Percentiles rank a stretch among this genome's conserved stretches.
phyloP scores from a whole-genome alignment of 1,140 invertebrate species.

The Drosophila sechellia region DNA sequence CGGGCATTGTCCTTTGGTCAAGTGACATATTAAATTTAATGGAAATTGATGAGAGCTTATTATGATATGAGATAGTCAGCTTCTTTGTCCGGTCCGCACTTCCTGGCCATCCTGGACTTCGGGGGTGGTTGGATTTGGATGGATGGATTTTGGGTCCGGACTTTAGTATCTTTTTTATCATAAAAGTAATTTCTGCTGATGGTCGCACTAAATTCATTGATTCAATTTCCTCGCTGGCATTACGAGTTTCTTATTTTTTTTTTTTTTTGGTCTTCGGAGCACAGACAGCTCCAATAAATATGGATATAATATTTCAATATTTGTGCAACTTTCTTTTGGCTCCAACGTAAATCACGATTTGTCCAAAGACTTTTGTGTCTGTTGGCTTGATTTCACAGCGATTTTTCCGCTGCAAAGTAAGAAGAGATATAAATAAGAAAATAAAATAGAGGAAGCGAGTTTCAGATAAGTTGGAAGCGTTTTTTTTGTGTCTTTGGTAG shows the following conservation, averaged over 20 bases:
- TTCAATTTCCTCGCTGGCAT: conserved; percentile 74
- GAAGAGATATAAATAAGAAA: conserved; percentile 3
- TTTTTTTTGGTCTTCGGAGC: neutral
- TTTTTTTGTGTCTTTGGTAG: neutral
- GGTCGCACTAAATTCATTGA: conserved; percentile 78
- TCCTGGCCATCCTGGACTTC: neutral
- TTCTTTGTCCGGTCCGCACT: conserved; percentile 38
- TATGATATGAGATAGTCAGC: conserved; percentile 77
- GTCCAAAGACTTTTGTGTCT: conserved; percentile 28
- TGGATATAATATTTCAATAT: conserved; percentile 83
- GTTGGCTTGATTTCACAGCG: conserved; percentile 7
- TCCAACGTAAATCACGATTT: conserved; percentile 67
- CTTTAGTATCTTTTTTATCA: conserved; percentile 73
- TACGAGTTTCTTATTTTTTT: conserved; percentile 5
- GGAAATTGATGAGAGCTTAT: conserved; percentile 83
- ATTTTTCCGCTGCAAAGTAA: neutral
- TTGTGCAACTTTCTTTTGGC: conserved; percentile 52
- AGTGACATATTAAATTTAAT: conserved; percentile 84
- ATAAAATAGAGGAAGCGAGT: neutral
- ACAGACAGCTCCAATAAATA: conserved; percentile 59
- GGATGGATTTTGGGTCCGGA: conserved; percentile 32
- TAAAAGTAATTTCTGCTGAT: conserved; percentile 81
- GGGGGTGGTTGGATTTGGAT: conserved; percentile 41
- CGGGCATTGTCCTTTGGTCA: conserved; percentile 32
- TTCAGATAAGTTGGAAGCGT: neutral